phyloP scores from a whole-genome alignment of 2,888 invertebrate genomes.

The Coleophora flavipennella region DNA sequence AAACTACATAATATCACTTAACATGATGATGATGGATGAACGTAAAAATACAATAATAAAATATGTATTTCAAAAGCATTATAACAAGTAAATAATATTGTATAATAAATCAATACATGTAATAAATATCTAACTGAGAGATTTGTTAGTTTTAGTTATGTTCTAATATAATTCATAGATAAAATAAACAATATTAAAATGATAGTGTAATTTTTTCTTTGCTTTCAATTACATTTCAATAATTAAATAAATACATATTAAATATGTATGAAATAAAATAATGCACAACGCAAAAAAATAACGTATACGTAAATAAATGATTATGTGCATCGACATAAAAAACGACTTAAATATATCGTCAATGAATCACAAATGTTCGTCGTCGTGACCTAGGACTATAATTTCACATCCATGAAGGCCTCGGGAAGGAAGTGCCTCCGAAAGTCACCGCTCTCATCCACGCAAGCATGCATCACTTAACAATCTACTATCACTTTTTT shows the following conservation, averaged over 20 bases:
- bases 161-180: neutral
- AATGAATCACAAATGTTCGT: conserved; percentile 51
- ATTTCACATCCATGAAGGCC: conserved; percentile 39
- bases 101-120: conserved; percentile 1
- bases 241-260: conserved; percentile 11
- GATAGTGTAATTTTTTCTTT: neutral
- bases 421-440: conserved; percentile 64
- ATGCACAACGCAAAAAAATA: conserved; percentile 45
- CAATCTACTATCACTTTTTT: conserved; percentile 72
- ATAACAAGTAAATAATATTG: conserved; percentile 1
- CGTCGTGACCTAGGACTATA: conserved; percentile 42
- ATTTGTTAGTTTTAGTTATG: neutral
- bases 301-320: conserved; percentile 15
- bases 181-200: conserved; percentile 1
- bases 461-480: conserved; percentile 55
- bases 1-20: too few relatives aligned
- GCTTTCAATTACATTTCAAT: neutral
- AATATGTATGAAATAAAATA: conserved; percentile 21
- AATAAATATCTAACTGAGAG: too few relatives aligned
- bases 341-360: conserved; percentile 40
- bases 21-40: too few relatives aligned
- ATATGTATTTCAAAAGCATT: neutral
- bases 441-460: conserved; percentile 54
- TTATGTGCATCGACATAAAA: conserved; percentile 34
- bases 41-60: too few relatives aligned